Evolutionary conservation across 2,797 vertebrate genomes (phyloP).

Genomic region (Falco berigora): DNA sequence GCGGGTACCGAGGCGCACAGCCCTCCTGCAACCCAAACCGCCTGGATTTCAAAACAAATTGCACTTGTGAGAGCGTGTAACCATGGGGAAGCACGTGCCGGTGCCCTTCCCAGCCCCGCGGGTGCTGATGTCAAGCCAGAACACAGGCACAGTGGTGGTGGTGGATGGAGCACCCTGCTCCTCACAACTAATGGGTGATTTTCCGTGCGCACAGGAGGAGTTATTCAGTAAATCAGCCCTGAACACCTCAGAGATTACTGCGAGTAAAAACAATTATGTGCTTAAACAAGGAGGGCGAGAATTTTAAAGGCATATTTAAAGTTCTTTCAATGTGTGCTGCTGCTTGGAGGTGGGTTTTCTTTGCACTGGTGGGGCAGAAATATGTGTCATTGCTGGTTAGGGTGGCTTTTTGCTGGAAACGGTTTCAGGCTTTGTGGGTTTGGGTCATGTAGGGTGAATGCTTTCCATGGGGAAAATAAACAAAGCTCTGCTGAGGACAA

Average conservation of each 20-base stretch:
- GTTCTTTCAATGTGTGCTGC: neutral
- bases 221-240: slow-evolving; percentile 10
- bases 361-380: neutral
- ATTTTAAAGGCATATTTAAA: neutral
- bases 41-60: neutral
- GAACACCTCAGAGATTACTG: neutral
- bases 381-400: neutral
- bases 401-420: neutral
- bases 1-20: neutral
- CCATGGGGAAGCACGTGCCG: fast-evolving
- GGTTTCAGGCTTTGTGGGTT: neutral
- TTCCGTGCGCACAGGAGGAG: neutral
- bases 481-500: neutral
- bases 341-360: neutral
- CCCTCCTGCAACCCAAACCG: neutral
- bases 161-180: neutral
- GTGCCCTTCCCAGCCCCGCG: neutral
- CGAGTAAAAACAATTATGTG: neutral
- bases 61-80: neutral
- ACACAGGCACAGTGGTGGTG: neutral
- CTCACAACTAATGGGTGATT: neutral
- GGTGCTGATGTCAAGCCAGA: neutral
- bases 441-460: neutral
- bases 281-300: slow-evolving; percentile 17
- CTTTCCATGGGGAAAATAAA: neutral